phyloP scores from a whole-genome alignment of 2,113 vertebrate species.

The Mesitornis unicolor region DNA sequence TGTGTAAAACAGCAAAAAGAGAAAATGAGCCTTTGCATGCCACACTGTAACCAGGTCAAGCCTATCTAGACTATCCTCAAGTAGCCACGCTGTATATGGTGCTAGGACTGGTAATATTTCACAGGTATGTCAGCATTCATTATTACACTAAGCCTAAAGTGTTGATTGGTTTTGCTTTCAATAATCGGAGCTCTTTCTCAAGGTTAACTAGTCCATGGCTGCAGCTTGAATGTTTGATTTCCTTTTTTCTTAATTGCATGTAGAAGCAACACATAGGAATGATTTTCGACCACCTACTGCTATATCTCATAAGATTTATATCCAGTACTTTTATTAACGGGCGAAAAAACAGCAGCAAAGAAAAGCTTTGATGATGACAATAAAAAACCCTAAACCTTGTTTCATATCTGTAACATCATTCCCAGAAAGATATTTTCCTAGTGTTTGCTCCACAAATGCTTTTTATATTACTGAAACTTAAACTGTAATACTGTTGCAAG shows the following conservation, averaged over 20 bases:
- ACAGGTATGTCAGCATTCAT: background rate
- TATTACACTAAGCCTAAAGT: background rate
- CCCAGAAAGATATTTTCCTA: background rate
- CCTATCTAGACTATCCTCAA: background rate
- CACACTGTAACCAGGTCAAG: background rate
- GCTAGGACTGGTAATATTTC: background rate
- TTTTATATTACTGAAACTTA: conserved; percentile 60
- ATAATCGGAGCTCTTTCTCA: background rate
- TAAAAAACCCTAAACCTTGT: background rate
- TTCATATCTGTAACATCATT: conserved; percentile 24
- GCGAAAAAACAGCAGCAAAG: conserved; percentile 2
- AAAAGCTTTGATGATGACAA: conserved; percentile 18
- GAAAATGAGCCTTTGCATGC: background rate
- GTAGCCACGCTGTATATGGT: accelerated
- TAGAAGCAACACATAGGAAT: conserved; percentile 25
- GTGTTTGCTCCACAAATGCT: conserved; percentile 31
- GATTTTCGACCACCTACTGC: conserved; percentile 26
- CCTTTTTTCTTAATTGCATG: conserved; percentile 24
- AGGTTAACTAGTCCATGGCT: conserved; percentile 37
- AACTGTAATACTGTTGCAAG: conserved; percentile 52
- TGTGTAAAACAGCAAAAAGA: background rate
- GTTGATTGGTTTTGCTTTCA: conserved; percentile 30
- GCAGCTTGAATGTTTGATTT: conserved; percentile 39
- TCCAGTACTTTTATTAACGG: conserved; percentile 24
- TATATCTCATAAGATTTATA: conserved; percentile 10